Conservation (phyloP, 2,113 vertebrate genomes). For the Sorex araneus region DNA sequence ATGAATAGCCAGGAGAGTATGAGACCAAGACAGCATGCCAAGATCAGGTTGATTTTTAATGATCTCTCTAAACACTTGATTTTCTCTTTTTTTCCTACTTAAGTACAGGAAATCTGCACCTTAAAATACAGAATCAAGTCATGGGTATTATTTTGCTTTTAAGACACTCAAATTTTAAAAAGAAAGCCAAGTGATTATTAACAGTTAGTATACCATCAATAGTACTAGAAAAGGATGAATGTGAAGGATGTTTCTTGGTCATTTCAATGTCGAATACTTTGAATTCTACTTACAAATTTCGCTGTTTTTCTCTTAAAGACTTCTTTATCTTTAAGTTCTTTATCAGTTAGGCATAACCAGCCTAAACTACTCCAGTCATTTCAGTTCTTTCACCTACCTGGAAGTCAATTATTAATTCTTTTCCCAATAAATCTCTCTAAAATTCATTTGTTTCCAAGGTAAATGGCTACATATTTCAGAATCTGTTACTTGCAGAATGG, state of each 20-base stretch:
- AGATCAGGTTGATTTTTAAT: slow-evolving; percentile 75
- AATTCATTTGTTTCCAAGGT: slow-evolving; percentile 13
- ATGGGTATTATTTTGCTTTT: slow-evolving; percentile 56
- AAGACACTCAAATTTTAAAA: slow-evolving; percentile 4
- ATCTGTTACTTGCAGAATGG: neutral
- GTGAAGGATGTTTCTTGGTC: neutral
- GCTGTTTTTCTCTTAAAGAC: neutral
- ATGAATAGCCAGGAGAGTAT: slow-evolving; percentile 58
- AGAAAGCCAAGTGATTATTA: slow-evolving; percentile 15
- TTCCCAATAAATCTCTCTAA: slow-evolving; percentile 40
- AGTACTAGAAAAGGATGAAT: slow-evolving; percentile 23
- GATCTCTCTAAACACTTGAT: slow-evolving; percentile 68
- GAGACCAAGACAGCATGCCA: slow-evolving; percentile 63
- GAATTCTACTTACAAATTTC: slow-evolving; percentile 27
- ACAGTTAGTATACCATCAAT: neutral
- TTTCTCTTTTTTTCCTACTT: slow-evolving; percentile 63
- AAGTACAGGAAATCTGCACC: slow-evolving; percentile 55
- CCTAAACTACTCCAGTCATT: neutral
- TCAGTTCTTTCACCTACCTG: neutral
- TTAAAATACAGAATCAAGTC: slow-evolving; percentile 63
- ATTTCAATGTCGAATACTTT: slow-evolving; percentile 31
- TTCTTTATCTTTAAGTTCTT: slow-evolving; percentile 12
- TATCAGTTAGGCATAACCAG: slow-evolving; percentile 31
- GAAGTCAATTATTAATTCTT: slow-evolving; percentile 45
- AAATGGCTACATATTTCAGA: slow-evolving; percentile 22